Percentiles rank a stretch among this genome's conserved stretches.
Evolutionary conservation across 2,113 vertebrate species (phyloP).

Genomic region (Podarcis muralis): DNA sequence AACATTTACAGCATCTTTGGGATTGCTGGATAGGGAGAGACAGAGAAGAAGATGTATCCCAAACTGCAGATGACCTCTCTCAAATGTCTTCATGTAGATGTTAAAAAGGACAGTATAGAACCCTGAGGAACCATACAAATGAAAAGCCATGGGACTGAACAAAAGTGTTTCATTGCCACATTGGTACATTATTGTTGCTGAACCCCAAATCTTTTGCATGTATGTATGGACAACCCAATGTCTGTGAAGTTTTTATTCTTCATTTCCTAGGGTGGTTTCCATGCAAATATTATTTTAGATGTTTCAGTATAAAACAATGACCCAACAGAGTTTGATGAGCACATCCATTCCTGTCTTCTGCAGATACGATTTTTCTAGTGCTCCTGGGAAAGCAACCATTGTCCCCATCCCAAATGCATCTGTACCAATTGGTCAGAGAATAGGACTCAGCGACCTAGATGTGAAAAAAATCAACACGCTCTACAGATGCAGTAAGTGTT

Average conservation of each 20-base stretch:
- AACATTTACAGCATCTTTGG: too few relatives aligned
- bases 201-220: not conserved
- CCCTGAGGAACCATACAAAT: too few relatives aligned
- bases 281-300: not conserved
- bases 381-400: conserved; percentile 61
- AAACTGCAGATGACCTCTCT: too few relatives aligned
- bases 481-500: conserved; percentile 75
- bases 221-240: not conserved
- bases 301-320: conserved; percentile 4
- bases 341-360: conserved; percentile 36
- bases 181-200: not conserved
- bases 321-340: conserved; percentile 6
- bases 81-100: too few relatives aligned
- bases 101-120: too few relatives aligned
- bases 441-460: conserved; percentile 70
- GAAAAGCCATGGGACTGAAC: too few relatives aligned
- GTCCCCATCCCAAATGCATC: conserved; percentile 64
- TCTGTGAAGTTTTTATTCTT: not conserved
- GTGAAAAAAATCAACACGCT: conserved; percentile 75
- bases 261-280: not conserved
- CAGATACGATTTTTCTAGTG: conserved; percentile 70
- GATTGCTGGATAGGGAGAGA: too few relatives aligned
- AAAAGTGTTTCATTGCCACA: too few relatives aligned
- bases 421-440: conserved; percentile 70
- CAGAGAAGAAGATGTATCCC: too few relatives aligned